Conservation (phyloP, 2,113 vertebrate genomes). For the Raja brachyura region DNA sequence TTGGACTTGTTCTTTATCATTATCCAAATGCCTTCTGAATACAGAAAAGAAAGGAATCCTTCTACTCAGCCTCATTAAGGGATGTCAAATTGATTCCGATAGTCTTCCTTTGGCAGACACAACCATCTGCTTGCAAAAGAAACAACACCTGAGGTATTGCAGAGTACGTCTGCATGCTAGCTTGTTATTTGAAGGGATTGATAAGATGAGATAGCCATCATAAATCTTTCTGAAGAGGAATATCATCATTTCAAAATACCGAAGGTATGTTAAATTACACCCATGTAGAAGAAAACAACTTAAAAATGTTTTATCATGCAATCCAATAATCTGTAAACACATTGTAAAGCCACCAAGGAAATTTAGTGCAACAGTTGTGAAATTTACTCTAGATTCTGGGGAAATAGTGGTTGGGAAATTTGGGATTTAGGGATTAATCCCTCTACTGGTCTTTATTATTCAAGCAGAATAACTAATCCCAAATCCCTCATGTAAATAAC, state of each 20-base stretch:
- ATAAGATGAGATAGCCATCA: background rate
- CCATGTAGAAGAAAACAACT: background rate
- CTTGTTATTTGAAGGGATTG: background rate
- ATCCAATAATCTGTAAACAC: background rate
- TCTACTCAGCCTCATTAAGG: background rate
- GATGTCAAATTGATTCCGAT: slow-evolving; percentile 13
- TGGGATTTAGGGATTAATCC: background rate
- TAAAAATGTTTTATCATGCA: background rate
- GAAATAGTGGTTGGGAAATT: background rate
- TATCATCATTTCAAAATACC: background rate
- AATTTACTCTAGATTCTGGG: background rate
- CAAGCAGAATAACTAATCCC: no score
- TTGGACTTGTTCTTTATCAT: background rate
- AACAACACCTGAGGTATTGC: background rate
- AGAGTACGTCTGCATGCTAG: background rate
- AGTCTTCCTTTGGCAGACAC: background rate
- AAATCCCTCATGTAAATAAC: no score
- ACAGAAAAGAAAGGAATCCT: background rate
- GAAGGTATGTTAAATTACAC: slow-evolving; percentile 15
- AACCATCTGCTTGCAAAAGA: slow-evolving; percentile 28
- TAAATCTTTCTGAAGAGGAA: background rate
- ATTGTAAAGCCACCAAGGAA: background rate
- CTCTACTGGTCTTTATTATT: background rate
- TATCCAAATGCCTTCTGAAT: background rate
- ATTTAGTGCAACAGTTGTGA: background rate